Evolutionary conservation across 2,888 invertebrate species (phyloP), one percentile per base, ranked within the genome.

Genomic region (Argyresthia albistria): DNA sequence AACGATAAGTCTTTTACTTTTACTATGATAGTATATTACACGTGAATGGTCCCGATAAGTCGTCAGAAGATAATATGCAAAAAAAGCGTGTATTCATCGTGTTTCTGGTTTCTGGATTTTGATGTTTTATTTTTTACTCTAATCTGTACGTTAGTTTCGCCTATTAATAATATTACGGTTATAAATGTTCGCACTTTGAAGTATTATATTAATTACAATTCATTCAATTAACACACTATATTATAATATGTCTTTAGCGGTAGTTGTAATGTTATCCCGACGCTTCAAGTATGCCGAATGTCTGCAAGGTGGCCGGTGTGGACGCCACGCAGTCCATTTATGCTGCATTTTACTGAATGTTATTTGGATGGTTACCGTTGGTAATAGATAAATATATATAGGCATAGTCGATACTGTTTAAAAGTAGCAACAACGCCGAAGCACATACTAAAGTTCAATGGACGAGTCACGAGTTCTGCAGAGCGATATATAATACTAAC

Each of bases 201-300:
- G 69, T 83, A 74, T 83, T 81, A 78, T 74, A 84, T 79, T 79
- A 69, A 25, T 60, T 69, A 73, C 82, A 81, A 84, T 87, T 86
- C 80, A 86, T 87, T 84, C 80, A 58, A 60, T 59, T 75, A 76
- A 64, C 70, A 70, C 65, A 60, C n/a, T 15, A 60, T 63, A 59
- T 63, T 58, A 16, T 50, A 60, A 67, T 67, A 69, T 76, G 64
- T 77, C 66, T 69, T 72, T 78, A 76, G 75, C 66, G 64, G 76
- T 84, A 84, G 82, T 35, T 12, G 25, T 4, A 39, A 52, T 46
- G 16, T 37, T 52, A 39, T 37, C 36, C 46, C 51, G 46, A 37
- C 14, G 46, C 37, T 37, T 46, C 37, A 4, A 15, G n/a, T 25
- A 39, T 9, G 46, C 16, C 42, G 14, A 45, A 51, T 11, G 12